A percentile compares a stretch with the other conserved stretches of the same genome.
phyloP scores from a whole-genome alignment of 2,113 vertebrate genomes.

The Leptobrachium ailaonicum region DNA sequence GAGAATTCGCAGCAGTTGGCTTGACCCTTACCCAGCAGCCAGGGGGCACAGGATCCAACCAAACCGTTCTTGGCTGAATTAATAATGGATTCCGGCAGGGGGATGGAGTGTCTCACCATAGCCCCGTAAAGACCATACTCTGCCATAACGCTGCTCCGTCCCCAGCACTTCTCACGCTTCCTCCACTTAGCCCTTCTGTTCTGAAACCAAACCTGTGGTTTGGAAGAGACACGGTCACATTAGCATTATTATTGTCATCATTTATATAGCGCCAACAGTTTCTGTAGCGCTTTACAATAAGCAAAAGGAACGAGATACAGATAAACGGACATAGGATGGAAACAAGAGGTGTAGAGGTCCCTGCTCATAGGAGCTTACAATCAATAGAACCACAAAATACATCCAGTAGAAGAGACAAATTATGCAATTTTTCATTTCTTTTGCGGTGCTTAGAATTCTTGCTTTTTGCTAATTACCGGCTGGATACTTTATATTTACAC shows the following conservation, averaged over 20 bases:
- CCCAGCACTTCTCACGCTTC: conserved; percentile 95
- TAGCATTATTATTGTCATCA: no score
- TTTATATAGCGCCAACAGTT: no score
- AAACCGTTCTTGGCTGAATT: conserved; percentile 84
- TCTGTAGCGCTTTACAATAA: no score
- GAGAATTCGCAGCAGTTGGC: background rate
- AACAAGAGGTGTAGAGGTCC: no score
- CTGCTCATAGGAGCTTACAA: no score
- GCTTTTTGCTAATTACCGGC: no score
- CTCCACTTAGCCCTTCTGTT: conserved; percentile 94
- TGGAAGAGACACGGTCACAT: background rate
- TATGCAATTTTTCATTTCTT: no score
- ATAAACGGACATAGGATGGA: no score
- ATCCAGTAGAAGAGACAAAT: background rate
- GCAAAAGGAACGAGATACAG: no score
- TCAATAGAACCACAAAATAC: background rate
- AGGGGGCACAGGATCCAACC: conserved; percentile 87
- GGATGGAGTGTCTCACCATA: conserved; percentile 95
- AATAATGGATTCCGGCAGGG: conserved; percentile 87
- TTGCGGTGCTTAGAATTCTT: no score
- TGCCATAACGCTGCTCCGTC: conserved; percentile 92
- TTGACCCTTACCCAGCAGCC: conserved; percentile 86
- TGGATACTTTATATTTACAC: no score
- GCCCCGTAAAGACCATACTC: conserved; percentile 94
- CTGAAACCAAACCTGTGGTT: conserved; percentile 91